Base-by-base conservation (phyloP, 2,113 vertebrate genomes). In the Psophia crepitans region DNA sequence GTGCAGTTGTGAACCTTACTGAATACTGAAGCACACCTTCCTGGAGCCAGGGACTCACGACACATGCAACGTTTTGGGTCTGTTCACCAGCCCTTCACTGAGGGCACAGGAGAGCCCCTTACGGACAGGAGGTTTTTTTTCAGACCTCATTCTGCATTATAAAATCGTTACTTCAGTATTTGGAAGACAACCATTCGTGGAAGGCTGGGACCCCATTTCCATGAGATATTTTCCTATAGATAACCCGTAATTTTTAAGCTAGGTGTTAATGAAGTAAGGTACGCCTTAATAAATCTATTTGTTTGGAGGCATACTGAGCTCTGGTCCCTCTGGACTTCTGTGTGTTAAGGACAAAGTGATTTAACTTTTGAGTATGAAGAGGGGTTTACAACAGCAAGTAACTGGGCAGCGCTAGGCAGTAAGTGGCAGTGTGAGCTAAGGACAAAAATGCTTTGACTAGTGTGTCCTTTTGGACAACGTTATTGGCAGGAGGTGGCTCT, bases 51-150 rank as follows among this genome's bases (percentile, higher is more conserved):
- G 51, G n/a, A 16, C 41, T 80, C 61, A 12, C 0, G 54, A 26
- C 27, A 33, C 0, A 0, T 30, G 11, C 11, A 49, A 3, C 4
- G 0, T 8, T 4, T 11, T n/a, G 8, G 35, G 13, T 44, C 27
- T 70, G 27, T 32, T 66, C n/a, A n/a, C 49, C 69, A 82, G 7
- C 51, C 41, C 49, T 39, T 10, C 22, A 68, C 24, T 28, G 32
- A 7, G 21, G 28, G 35, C 39, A 44, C 14, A 39, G 78, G 21
- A 44, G 18, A 90, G 32, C 66, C 53, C 43, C 48, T n/a, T 30
- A 3, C 0, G 8, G 57, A n/a, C 35, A 30, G 33, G 61, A 57
- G 19, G 0, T n/a, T 71, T 43, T 74, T 63, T 39, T 79, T 83
- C 51, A 65, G 21, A n/a, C 19, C 66, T 76, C 53, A 24, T 46